Conservation (phyloP, 2,888 invertebrate species). For the Byasa hedistus region DNA sequence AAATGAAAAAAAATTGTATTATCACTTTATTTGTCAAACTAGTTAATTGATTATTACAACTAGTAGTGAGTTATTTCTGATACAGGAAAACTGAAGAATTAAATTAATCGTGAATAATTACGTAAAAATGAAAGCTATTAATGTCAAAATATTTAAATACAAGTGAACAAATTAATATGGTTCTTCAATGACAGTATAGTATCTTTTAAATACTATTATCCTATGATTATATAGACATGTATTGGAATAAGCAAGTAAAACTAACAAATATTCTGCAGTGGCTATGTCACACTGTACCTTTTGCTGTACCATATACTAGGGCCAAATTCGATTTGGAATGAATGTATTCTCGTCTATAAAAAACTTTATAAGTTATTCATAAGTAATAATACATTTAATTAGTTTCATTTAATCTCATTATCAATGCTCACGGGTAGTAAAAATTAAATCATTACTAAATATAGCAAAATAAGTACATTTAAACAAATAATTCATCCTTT, state of each 20-base stretch:
- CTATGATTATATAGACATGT: not conserved
- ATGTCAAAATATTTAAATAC: not conserved
- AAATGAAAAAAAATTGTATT: slow-evolving; percentile 5
- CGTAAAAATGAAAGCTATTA: not conserved
- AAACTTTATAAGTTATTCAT: no score
- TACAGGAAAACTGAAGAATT: not conserved
- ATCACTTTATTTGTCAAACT: slow-evolving; percentile 23
- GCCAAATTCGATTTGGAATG: not conserved
- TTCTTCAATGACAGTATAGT: not conserved
- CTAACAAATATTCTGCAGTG: not conserved
- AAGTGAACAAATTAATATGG: not conserved
- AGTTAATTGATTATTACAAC: slow-evolving; percentile 1
- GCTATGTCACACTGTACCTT: not conserved
- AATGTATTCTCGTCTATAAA: not conserved
- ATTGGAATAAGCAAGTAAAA: not conserved
- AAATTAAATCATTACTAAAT: no score
- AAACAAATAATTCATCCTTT: no score
- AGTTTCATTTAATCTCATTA: no score
- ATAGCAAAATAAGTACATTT: no score
- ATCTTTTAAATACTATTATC: not conserved
- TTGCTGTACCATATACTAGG: not conserved
- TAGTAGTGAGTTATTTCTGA: not conserved
- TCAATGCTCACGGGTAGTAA: no score
- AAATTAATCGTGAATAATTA: not conserved
- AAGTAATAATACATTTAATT: no score